Percentiles rank a stretch among this genome's conserved stretches.
phyloP scores from a whole-genome alignment of 2,113 vertebrate genomes.

The Dipodomys ordii region DNA sequence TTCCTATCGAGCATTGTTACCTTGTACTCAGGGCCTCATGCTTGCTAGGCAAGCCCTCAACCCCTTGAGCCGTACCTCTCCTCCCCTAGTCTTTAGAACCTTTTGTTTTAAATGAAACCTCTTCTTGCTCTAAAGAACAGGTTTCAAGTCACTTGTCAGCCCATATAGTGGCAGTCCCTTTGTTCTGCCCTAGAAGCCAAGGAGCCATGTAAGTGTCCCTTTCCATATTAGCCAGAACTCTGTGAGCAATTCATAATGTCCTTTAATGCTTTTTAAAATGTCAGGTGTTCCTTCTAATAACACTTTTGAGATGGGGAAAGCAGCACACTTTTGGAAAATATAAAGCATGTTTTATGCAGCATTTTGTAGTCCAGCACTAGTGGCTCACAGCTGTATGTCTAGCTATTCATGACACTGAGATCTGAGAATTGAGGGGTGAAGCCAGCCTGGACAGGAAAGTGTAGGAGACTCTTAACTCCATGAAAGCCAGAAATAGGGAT shows the following conservation, averaged over 20 bases:
- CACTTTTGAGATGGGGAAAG: conserved; percentile 24
- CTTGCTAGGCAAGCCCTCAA: too few relatives aligned
- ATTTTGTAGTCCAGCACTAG: not conserved
- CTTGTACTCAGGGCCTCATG: too few relatives aligned
- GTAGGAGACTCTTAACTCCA: too few relatives aligned
- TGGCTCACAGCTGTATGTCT: too few relatives aligned
- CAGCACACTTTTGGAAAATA: not conserved
- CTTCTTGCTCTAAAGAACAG: not conserved
- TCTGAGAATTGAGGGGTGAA: too few relatives aligned
- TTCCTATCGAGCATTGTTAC: too few relatives aligned
- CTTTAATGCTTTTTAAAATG: not conserved
- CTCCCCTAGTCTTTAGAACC: not conserved
- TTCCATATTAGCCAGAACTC: not conserved
- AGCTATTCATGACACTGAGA: too few relatives aligned
- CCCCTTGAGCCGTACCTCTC: too few relatives aligned
- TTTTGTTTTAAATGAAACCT: not conserved
- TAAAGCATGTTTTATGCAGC: not conserved
- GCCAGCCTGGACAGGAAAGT: too few relatives aligned
- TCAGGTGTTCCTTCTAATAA: not conserved
- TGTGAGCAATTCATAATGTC: not conserved
- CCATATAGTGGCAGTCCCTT: not conserved
- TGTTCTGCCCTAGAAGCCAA: not conserved
- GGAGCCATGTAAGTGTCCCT: not conserved
- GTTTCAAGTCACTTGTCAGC: not conserved
- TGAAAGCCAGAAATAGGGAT: too few relatives aligned